phyloP scores from a whole-genome alignment of 2,888 invertebrate species.

The Eremobia ochroleuca region DNA sequence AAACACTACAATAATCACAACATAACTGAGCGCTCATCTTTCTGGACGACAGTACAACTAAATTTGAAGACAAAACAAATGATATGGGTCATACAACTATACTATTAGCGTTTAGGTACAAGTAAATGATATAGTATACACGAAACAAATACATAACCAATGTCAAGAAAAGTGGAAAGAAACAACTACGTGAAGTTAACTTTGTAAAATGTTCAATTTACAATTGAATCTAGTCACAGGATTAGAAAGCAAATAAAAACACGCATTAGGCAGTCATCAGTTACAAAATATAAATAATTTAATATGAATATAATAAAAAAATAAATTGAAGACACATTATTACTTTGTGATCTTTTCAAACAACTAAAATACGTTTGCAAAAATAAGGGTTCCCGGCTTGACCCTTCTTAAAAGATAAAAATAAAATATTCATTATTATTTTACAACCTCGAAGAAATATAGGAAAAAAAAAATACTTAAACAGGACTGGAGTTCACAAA shows the following conservation, averaged over 20 bases:
- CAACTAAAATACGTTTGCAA: slow-evolving; percentile 53
- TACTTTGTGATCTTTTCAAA: slow-evolving; percentile 11
- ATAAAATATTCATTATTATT: slow-evolving; percentile 5
- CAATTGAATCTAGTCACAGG: slow-evolving; percentile 45
- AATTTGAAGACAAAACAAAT: slow-evolving; percentile 44
- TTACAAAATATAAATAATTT: slow-evolving; percentile 46
- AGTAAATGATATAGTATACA: slow-evolving; percentile 5
- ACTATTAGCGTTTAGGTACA: too few relatives aligned
- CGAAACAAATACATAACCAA: slow-evolving; percentile 1
- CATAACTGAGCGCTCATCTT: slow-evolving; percentile 62
- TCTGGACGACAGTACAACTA: slow-evolving; percentile 35
- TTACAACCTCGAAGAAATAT: slow-evolving; percentile 34
- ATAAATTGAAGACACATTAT: slow-evolving; percentile 33
- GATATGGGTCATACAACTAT: slow-evolving; percentile 33
- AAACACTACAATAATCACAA: slow-evolving; percentile 63
- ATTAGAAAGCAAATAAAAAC: slow-evolving; percentile 52
- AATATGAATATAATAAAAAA: slow-evolving; percentile 46
- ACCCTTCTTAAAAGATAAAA: slow-evolving; percentile 8
- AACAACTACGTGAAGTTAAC: not conserved
- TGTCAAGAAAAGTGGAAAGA: slow-evolving; percentile 1
- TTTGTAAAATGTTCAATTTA: slow-evolving; percentile 29
- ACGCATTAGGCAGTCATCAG: slow-evolving; percentile 43
- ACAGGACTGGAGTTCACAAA: slow-evolving; percentile 14
- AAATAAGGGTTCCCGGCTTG: slow-evolving; percentile 39
- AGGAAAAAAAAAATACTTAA: slow-evolving; percentile 11